These are phyloP conservation scores for Lasioglossum leucozonium DNA, from an alignment of 2,888 invertebrate genomes.

Conservation along the genomic window DNA sequence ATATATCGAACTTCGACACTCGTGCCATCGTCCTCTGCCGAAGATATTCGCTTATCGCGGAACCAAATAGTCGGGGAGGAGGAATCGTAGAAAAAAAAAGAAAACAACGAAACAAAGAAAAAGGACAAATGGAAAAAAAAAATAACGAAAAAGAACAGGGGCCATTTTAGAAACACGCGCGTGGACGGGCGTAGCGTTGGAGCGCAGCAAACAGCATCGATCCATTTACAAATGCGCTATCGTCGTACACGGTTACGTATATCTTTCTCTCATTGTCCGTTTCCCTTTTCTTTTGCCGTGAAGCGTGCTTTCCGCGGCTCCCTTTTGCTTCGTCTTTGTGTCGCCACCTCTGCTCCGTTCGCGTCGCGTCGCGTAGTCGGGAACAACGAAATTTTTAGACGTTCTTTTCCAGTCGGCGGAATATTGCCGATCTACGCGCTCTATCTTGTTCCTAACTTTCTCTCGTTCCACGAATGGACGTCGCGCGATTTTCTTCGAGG, in stretches of 20 bases:
- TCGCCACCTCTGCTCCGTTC: neutral
- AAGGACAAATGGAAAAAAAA: neutral
- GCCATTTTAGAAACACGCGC: conserved; percentile 65
- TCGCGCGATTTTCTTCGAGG: neutral
- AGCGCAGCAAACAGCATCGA: conserved; percentile 77
- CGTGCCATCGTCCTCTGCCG: neutral
- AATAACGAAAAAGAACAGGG: conserved; percentile 48
- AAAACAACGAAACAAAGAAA: neutral
- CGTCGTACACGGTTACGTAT: conserved; percentile 70
- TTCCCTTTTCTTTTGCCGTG: neutral
- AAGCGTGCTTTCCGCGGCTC: neutral
- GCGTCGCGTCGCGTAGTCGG: neutral
- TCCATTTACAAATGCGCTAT: conserved; percentile 75
- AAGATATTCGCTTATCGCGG: neutral
- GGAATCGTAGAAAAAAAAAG: neutral
- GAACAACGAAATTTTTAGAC: neutral
- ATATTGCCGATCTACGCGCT: neutral
- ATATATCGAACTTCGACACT: neutral
- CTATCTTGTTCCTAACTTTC: neutral
- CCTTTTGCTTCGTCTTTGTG: neutral
- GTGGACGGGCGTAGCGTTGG: conserved; percentile 73
- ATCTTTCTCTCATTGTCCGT: conserved; percentile 59
- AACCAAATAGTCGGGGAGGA: neutral
- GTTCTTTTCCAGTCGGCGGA: neutral
- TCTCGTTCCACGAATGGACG: neutral